phyloP scores from a whole-genome alignment of 2,797 vertebrate genomes.

The Emydoidea blandingii region DNA sequence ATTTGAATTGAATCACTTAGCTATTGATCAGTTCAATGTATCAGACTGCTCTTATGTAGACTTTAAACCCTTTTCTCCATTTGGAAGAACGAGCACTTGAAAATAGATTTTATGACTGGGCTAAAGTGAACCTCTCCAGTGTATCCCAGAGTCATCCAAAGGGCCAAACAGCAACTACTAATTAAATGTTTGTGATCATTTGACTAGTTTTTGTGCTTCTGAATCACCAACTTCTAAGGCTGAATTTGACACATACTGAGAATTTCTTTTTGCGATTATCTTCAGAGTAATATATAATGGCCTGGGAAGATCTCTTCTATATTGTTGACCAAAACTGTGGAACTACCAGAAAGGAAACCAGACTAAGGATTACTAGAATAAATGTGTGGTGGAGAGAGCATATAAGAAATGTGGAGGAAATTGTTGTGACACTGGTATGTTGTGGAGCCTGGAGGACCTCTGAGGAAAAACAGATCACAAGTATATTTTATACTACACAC shows the following conservation, averaged over 20 bases:
- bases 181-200: constrained; percentile 40
- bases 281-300: not conserved
- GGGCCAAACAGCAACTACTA: constrained; percentile 16
- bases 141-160: not conserved
- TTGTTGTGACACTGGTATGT: not conserved
- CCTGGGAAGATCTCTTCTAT: constrained; percentile 6
- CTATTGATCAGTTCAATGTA: not conserved
- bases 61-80: not conserved
- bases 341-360: not conserved
- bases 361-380: not conserved
- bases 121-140: not conserved
- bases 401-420: not conserved
- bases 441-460: not conserved
- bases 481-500: not conserved
- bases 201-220: not conserved
- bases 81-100: not conserved
- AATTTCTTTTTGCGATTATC: not conserved
- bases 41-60: not conserved
- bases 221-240: constrained; percentile 33
- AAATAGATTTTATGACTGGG: not conserved
- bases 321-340: not conserved
- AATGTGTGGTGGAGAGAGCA: not conserved
- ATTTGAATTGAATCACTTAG: not conserved
- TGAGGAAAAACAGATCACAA: not conserved
- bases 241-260: constrained; percentile 19